phyloP scores from a whole-genome alignment of 2,113 vertebrate genomes.

The Pterophyllum scalare region DNA sequence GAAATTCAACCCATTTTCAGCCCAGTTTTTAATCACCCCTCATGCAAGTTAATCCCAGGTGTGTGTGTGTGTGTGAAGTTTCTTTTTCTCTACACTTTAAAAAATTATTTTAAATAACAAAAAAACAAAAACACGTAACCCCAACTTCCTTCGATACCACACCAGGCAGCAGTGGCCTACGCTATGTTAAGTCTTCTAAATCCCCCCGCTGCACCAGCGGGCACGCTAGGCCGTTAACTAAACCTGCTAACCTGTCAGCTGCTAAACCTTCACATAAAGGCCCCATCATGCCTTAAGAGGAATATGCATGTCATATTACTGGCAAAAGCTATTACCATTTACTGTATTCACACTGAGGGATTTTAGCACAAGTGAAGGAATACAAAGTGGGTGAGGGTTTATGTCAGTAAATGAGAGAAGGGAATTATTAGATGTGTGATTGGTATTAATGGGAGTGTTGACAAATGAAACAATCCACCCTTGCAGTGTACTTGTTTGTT shows the following conservation, averaged over 20 bases:
- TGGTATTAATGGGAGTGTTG: constrained; percentile 70
- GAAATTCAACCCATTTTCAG: background rate
- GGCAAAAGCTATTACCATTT: constrained; percentile 58
- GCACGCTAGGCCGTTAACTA: constrained; percentile 76
- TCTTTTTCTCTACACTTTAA: background rate
- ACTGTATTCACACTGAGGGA: constrained; percentile 50
- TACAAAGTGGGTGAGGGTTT: constrained; percentile 2
- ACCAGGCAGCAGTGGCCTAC: constrained; percentile 56
- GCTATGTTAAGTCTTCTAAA: constrained; percentile 70
- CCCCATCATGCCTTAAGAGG: constrained; percentile 75
- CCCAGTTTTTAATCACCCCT: constrained; percentile 7
- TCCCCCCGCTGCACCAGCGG: constrained; percentile 57
- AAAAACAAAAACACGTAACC: background rate
- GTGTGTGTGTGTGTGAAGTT: constrained; percentile 5
- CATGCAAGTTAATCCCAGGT: constrained; percentile 36
- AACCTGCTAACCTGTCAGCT: constrained; percentile 75
- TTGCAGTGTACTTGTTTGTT: constrained; percentile 58
- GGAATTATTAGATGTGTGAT: constrained; percentile 66
- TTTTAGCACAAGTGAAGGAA: constrained; percentile 21
- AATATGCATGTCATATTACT: constrained; percentile 52
- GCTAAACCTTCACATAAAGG: constrained; percentile 76
- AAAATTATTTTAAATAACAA: constrained; percentile 11
- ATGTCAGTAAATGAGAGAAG: constrained; percentile 26
- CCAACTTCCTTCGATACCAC: constrained; percentile 32
- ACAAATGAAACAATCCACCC: constrained; percentile 53